phyloP scores from a whole-genome alignment of 2,888 invertebrate genomes.

The Xestia sexstrigata region DNA sequence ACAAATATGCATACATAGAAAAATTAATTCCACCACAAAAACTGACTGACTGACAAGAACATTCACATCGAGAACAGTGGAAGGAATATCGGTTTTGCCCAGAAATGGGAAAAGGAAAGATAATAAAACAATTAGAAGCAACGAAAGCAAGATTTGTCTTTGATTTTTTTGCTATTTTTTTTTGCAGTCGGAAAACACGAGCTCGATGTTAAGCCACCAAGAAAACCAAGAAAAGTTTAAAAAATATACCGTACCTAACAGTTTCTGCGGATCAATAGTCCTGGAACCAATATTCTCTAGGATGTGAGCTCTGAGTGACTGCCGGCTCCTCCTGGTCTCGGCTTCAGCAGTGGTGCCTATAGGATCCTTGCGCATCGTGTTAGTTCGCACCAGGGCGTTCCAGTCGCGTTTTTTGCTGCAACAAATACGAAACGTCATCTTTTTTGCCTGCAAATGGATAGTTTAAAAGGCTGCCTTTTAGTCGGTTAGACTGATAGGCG shows the following conservation, averaged over 20 bases:
- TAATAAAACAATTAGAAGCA: no score
- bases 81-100: no score
- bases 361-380: slow-evolving; percentile 93
- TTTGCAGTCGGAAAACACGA: no score
- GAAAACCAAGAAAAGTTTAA: no score
- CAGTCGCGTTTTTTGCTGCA: slow-evolving; percentile 93
- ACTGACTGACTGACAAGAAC: no score
- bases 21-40: no score
- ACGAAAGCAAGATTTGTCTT: neutral
- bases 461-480: neutral
- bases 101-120: no score
- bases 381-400: slow-evolving; percentile 95
- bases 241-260: slow-evolving; percentile 90
- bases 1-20: no score
- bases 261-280: slow-evolving; percentile 93
- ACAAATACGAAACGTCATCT: neutral
- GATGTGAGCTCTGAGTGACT: slow-evolving; percentile 93
- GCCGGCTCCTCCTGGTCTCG: slow-evolving; percentile 91
- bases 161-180: neutral
- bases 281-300: slow-evolving; percentile 92
- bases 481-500: neutral
- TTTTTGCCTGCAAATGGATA: neutral
- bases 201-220: neutral
- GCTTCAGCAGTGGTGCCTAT: slow-evolving; percentile 95
- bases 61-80: no score